These are phyloP conservation scores for Meghimatium bilineatum DNA, from an alignment of 2,888 invertebrate species.

Conservation along the genomic window DNA sequence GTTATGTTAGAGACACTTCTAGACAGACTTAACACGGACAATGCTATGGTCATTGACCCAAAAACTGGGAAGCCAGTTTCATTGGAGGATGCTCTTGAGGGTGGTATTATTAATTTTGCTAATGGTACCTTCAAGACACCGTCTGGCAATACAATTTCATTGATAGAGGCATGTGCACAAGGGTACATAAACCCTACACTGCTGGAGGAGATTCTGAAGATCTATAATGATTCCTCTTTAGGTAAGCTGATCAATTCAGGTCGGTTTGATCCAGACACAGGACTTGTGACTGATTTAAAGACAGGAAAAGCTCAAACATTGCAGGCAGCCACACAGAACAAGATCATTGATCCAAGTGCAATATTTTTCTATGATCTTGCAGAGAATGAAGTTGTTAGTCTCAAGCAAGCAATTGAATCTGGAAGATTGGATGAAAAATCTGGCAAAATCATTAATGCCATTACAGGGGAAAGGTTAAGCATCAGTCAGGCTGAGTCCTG, in stretches of 20 bases:
- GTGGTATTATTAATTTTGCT: conserved; percentile 69
- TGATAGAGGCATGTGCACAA: conserved; percentile 68
- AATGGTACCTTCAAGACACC: conserved; percentile 28
- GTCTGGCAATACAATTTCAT: conserved; percentile 52
- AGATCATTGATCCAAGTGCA: conserved; percentile 67
- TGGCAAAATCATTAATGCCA: conserved; percentile 78
- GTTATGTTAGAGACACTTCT: conserved; percentile 63
- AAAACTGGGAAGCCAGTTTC: conserved; percentile 65
- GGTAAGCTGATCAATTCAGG: conserved; percentile 72
- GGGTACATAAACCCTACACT: conserved; percentile 67
- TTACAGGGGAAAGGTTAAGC: conserved; percentile 90
- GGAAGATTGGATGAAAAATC: conserved; percentile 68
- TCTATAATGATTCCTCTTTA: conserved; percentile 66
- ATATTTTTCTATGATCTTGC: conserved; percentile 68
- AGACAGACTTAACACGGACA: conserved; percentile 62
- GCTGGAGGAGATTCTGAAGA: conserved; percentile 66
- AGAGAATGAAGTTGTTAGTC: conserved; percentile 62
- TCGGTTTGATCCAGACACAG: conserved; percentile 78
- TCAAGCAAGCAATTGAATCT: conserved; percentile 66
- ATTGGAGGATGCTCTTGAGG: conserved; percentile 70
- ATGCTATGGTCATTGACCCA: conserved; percentile 52
- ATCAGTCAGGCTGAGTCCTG: conserved; percentile 91
- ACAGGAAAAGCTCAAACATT: conserved; percentile 76
- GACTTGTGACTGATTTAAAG: conserved; percentile 77
- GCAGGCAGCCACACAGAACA: conserved; percentile 69